Percentiles rank a stretch among this genome's conserved stretches.
phyloP scores from a whole-genome alignment of 2,888 invertebrate species.

The Netelia virgata region DNA sequence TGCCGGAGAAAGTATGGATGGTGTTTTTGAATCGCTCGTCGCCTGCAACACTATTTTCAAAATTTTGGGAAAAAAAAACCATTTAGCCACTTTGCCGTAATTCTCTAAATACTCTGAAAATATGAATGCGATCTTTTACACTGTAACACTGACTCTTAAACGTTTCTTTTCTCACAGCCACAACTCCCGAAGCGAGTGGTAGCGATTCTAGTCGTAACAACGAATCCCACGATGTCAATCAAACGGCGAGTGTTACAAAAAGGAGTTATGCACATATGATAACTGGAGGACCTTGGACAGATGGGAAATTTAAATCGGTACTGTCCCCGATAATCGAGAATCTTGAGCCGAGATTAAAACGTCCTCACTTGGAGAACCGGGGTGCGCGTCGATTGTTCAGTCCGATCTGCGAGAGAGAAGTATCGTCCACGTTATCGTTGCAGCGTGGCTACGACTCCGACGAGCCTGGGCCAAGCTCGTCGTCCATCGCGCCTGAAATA shows the following conservation, averaged over 20 bases:
- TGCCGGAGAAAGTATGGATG: too few species aligned
- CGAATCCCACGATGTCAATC: slow-evolving; percentile 10
- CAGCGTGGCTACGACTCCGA: slow-evolving; percentile 75
- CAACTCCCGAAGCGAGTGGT: slow-evolving; percentile 70
- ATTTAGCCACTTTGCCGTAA: too few species aligned
- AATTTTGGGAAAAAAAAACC: too few species aligned
- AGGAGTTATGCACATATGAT: slow-evolving; percentile 77
- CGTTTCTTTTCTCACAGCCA: slow-evolving; percentile 55
- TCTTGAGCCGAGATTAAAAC: slow-evolving; percentile 81
- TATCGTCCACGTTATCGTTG: slow-evolving; percentile 5
- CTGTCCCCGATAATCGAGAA: slow-evolving; percentile 83
- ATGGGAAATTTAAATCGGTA: slow-evolving; percentile 76
- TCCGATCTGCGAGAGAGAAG: slow-evolving; percentile 74
- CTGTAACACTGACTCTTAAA: too few species aligned
- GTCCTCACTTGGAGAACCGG: slow-evolving; percentile 83
- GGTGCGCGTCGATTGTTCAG: slow-evolving; percentile 86
- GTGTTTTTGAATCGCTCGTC: too few species aligned
- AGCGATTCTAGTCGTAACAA: slow-evolving; percentile 17
- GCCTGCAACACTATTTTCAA: too few species aligned
- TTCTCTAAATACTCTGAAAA: too few species aligned
- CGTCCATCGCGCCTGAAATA: slow-evolving; percentile 72
- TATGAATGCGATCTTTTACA: too few species aligned
- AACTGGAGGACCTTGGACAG: slow-evolving; percentile 71
- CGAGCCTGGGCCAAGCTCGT: slow-evolving; percentile 77
- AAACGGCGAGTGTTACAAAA: slow-evolving; percentile 69